Base-by-base conservation (phyloP, 2,888 invertebrate genomes). In the Euzetes globulus region DNA sequence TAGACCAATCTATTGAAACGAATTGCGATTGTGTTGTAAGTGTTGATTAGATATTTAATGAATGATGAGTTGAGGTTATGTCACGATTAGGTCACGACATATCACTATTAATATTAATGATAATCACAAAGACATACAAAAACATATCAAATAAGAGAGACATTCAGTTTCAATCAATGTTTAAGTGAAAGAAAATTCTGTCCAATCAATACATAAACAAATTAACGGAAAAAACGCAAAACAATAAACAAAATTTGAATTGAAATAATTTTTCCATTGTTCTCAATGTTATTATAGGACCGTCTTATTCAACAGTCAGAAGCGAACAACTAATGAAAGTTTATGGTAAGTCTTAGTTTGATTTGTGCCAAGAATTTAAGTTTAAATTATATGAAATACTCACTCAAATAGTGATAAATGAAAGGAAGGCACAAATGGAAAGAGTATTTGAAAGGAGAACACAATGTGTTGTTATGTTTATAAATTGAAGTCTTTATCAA, bases 261-360 rank as follows among this genome's bases (percentile, higher is more conserved):
- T 41, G 41, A 41, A 47, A 47, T 47, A 50, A 19, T 50, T 50
- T 50, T 9, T 37, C 1, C 6, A 41, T 41, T 41, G 41, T 9
- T 33, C 33, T 4, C 33, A 29, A n/a, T 63, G 15, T 63, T 3
- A 29, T 63, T 63, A 33, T 45, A 74, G 72, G 72, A n/a, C 78
- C 78, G 13, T 74, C 76, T 9, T 78, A 77, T 52, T 72, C 76
- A 50, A 78, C 78, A 13, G 77, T 78, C 1, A 74, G 74, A 22
- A 76, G 74, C 29, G 78, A 78, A 52, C 77, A 77, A 58, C 76
- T 75, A 19, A 71, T 78, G 73, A 78, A 78, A 76, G 76, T 78
- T 3, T 78, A 77, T 70, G 78, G 78, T 78, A 74, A 75, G 77
- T 75, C 17, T 68, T 22, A 3, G 3, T 41, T 58, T 60, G 29